These are phyloP conservation scores for Sitodiplosis mosellana DNA, from an alignment of 1,140 invertebrate species.

Conservation along the genomic window DNA sequence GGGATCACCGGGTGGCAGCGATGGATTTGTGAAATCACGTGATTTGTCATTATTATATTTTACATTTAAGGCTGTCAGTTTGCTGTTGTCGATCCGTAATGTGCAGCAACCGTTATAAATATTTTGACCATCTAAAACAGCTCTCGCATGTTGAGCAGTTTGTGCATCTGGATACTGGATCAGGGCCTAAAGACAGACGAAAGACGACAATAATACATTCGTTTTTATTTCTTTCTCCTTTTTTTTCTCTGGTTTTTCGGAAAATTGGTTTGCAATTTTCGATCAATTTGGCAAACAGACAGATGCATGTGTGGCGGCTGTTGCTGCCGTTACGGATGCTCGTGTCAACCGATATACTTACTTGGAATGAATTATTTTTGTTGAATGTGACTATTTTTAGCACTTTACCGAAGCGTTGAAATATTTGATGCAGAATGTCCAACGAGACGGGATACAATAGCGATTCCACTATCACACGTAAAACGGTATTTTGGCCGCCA, in stretches of 20 bases:
- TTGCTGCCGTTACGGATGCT: neutral
- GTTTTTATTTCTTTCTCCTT: too few relatives aligned
- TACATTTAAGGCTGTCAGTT: constrained; percentile 92
- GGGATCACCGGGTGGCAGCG: constrained; percentile 81
- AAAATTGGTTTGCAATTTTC: neutral
- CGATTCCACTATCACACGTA: constrained; percentile 95
- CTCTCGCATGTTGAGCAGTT: constrained; percentile 89
- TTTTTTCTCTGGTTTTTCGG: too few relatives aligned
- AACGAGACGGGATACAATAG: constrained; percentile 96
- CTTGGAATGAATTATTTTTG: constrained; percentile 94
- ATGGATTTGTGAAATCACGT: constrained; percentile 95
- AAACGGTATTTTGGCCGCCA: constrained; percentile 86
- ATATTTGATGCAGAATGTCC: constrained; percentile 93
- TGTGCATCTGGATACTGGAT: constrained; percentile 96
- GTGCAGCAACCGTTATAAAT: constrained; percentile 99
- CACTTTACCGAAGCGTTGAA: constrained; percentile 94
- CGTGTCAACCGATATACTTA: too few relatives aligned
- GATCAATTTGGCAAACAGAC: neutral
- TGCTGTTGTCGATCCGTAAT: constrained; percentile 97
- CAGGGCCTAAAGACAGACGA: constrained; percentile 49
- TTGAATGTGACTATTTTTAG: constrained; percentile 98
- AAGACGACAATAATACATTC: too few relatives aligned
- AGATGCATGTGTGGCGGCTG: neutral
- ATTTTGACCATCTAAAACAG: constrained; percentile 91
- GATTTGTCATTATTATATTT: constrained; percentile 99